phyloP scores from a whole-genome alignment of 2,888 invertebrate genomes.

The Matsumyia berberina region DNA sequence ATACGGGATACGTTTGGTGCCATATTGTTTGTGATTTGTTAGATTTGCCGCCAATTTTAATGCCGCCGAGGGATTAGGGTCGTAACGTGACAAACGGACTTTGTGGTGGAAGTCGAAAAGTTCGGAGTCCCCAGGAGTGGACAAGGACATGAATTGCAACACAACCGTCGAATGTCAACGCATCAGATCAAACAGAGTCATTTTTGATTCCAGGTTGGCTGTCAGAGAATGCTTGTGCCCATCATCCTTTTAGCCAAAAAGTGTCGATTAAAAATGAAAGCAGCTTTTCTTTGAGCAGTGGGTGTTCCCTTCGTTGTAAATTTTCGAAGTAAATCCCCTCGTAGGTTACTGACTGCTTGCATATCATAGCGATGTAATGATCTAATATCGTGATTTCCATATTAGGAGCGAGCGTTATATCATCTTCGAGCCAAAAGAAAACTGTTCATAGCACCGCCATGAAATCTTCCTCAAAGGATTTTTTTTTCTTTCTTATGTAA shows the following conservation, averaged over 20 bases:
- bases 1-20: conserved; percentile 53
- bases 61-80: conserved; percentile 3
- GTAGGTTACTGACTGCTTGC: conserved; percentile 24
- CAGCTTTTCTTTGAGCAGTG: no score
- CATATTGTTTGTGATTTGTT: conserved; percentile 70
- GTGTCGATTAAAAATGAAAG: no score
- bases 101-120: conserved; percentile 8
- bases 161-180: no score
- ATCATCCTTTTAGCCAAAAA: no score
- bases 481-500: no score
- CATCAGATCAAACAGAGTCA: no score
- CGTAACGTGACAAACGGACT: conserved; percentile 25
- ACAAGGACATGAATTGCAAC: no score
- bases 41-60: conserved; percentile 53
- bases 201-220: no score
- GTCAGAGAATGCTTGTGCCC: no score
- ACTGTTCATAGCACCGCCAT: neutral
- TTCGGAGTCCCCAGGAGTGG: no score
- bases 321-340: conserved; percentile 18
- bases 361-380: conserved; percentile 51
- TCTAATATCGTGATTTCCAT: conserved; percentile 70
- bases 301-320: conserved; percentile 9
- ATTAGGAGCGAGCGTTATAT: conserved; percentile 70
- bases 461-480: neutral
- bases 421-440: conserved; percentile 39